Conservation (phyloP, 1,140 invertebrate species). For the Drosophila pseudoobscura region DNA sequence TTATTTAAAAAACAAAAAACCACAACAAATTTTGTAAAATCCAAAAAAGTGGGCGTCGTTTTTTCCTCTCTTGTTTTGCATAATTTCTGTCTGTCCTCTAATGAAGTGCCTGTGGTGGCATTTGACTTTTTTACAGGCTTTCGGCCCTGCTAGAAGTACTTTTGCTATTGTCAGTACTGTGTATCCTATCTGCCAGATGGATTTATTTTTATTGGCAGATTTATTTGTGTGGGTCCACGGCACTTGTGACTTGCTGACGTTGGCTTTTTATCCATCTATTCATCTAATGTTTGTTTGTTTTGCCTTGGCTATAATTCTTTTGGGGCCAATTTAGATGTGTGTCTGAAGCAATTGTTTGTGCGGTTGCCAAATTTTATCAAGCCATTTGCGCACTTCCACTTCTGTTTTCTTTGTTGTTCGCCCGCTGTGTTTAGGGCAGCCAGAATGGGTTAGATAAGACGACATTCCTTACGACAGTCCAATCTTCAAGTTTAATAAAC, state of each 20-base stretch:
- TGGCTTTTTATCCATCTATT: slow-evolving; percentile 38
- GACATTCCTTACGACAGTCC: too few relatives aligned
- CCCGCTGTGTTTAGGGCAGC: neutral
- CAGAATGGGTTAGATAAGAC: neutral
- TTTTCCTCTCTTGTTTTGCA: slow-evolving; percentile 22
- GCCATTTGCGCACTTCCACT: slow-evolving; percentile 38
- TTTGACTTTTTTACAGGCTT: slow-evolving; percentile 41
- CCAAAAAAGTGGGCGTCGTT: slow-evolving; percentile 49
- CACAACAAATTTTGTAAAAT: slow-evolving; percentile 20
- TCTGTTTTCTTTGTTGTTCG: neutral
- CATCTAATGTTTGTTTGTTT: slow-evolving; percentile 37
- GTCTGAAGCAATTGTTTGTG: slow-evolving; percentile 50
- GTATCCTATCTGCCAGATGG: neutral
- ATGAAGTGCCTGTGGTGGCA: slow-evolving; percentile 45
- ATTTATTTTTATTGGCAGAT: slow-evolving; percentile 58
- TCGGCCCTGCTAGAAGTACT: slow-evolving; percentile 13
- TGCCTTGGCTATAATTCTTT: slow-evolving; percentile 46
- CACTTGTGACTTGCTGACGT: slow-evolving; percentile 58
- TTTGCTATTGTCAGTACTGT: too few relatives aligned
- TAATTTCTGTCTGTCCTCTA: slow-evolving; percentile 38
- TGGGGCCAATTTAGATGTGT: slow-evolving; percentile 50
- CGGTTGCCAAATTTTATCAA: slow-evolving; percentile 51
- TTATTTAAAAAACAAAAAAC: slow-evolving; percentile 21
- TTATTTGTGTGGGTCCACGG: slow-evolving; percentile 22
- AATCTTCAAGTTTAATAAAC: too few relatives aligned